phyloP scores from a whole-genome alignment of 2,888 invertebrate genomes.

The Leptopilina myrica region DNA sequence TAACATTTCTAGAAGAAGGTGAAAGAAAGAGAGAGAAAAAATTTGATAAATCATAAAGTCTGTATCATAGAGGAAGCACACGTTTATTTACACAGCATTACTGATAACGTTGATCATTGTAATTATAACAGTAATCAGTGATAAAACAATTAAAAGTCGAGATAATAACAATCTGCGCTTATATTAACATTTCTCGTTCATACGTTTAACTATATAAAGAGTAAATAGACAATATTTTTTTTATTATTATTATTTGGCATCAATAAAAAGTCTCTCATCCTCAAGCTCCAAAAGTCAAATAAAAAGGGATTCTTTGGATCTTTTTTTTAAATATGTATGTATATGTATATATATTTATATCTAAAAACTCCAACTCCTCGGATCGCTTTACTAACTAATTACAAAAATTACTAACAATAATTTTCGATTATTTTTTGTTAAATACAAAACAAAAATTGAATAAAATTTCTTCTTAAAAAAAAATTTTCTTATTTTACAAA shows the following conservation, averaged over 20 bases:
- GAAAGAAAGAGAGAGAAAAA: background rate
- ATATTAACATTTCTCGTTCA: constrained; percentile 50
- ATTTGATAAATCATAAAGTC: constrained; percentile 66
- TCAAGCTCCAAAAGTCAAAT: constrained; percentile 54
- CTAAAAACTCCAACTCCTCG: constrained; percentile 32
- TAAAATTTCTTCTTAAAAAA: too few species aligned
- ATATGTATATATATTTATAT: too few species aligned
- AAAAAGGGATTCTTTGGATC: constrained; percentile 40
- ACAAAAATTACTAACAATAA: background rate
- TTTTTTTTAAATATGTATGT: background rate
- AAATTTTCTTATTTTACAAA: too few species aligned
- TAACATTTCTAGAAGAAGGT: background rate
- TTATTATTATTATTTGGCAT: background rate
- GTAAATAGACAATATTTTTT: constrained; percentile 20
- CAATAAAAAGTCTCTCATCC: constrained; percentile 36
- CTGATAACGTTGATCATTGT: constrained; percentile 59
- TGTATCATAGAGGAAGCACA: constrained; percentile 73
- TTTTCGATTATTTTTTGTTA: too few species aligned
- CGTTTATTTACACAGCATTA: constrained; percentile 74
- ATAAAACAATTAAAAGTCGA: constrained; percentile 57
- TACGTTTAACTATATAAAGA: constrained; percentile 32
- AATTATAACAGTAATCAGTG: constrained; percentile 60
- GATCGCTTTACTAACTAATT: constrained; percentile 9
- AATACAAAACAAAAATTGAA: too few species aligned
- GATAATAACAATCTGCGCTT: constrained; percentile 54